phyloP scores from a whole-genome alignment of 2,113 vertebrate genomes.

The Stictonetta naevosa region DNA sequence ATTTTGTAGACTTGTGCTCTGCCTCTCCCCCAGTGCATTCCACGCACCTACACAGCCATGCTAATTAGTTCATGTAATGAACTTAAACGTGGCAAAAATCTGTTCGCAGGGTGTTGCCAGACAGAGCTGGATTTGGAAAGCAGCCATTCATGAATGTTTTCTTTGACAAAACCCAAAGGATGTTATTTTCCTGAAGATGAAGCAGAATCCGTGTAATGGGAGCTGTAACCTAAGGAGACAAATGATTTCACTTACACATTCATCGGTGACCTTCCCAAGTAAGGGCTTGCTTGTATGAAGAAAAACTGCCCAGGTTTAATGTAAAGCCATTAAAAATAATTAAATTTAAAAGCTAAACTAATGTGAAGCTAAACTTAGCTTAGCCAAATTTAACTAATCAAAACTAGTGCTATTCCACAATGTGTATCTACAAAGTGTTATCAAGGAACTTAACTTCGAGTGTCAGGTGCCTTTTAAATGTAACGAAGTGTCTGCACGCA shows the following conservation, averaged over 20 bases:
- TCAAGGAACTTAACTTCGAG: neutral
- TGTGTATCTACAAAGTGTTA: rapidly evolving
- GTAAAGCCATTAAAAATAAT: neutral
- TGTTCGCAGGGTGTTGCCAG: conserved; percentile 44
- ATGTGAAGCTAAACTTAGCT: neutral
- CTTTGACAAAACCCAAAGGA: conserved; percentile 41
- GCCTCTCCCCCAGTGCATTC: conserved; percentile 50
- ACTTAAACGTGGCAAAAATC: conserved; percentile 51
- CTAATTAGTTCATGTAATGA: conserved; percentile 56
- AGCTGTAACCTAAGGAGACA: neutral
- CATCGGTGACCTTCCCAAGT: neutral
- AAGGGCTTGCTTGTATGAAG: neutral
- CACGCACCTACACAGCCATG: conserved; percentile 43
- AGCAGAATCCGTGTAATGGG: neutral
- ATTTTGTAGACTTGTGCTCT: conserved; percentile 37
- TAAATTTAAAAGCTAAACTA: neutral
- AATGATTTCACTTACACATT: neutral
- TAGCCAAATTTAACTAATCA: neutral
- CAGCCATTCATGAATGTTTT: conserved; percentile 29
- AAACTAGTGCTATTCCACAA: neutral
- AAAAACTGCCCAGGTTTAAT: neutral
- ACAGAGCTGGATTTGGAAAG: conserved; percentile 35
- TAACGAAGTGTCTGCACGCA: neutral
- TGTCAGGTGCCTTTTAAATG: neutral
- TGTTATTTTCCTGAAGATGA: neutral